Base-by-base conservation (phyloP, 2,113 vertebrate genomes). In the Rhinolophus ferrumequinum region DNA sequence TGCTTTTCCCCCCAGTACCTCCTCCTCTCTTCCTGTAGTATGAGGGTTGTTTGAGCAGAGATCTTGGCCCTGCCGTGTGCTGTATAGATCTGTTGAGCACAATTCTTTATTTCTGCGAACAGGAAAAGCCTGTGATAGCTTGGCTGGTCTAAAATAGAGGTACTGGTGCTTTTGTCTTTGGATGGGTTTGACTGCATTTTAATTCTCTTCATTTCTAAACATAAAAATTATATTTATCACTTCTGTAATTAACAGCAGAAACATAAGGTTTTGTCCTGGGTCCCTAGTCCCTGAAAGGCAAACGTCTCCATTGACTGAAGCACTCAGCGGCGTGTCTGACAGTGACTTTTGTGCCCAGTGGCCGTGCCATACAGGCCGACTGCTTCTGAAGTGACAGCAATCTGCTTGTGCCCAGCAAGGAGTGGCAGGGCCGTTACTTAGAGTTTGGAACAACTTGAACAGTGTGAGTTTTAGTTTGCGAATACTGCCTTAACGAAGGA, bases 1-100 rank as follows among this genome's bases (percentile, higher is more conserved):
- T 69, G 52, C 41, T 58, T 56, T 18, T 0, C 50, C 38, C 38
- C 14, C 7, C 28, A 30, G n/a, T 28, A 41, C 60, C 41, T 64
- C 85, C 52, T 56, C 41, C 67, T 86, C 52, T 58, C 58, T 76
- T 95, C 82, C 88, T 54, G 47, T 85, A 58, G 58, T 22, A 2
- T 76, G 85, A 90, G 52, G 47, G 38, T 73, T 80, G n/a, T 89
- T 79, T 38, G 80, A 80, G 58, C 75, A 87, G 88, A 94, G 66
- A 90, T 73, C 72, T 38, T 97, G 64, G 18, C 41, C 35, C 77
- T 50, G 41, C 33, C 52, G 52, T 64, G 35, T 77, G 35, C 54
- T 76, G 19, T 44, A n/a, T 73, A 38, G 35, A 80, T 81, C 88
- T 50, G 19, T 91, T 77, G 54, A 76, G 64, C 38, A 67, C 35